Evolutionary conservation across 2,113 vertebrate genomes (phyloP).

Genomic region (Apaloderma vittatum): DNA sequence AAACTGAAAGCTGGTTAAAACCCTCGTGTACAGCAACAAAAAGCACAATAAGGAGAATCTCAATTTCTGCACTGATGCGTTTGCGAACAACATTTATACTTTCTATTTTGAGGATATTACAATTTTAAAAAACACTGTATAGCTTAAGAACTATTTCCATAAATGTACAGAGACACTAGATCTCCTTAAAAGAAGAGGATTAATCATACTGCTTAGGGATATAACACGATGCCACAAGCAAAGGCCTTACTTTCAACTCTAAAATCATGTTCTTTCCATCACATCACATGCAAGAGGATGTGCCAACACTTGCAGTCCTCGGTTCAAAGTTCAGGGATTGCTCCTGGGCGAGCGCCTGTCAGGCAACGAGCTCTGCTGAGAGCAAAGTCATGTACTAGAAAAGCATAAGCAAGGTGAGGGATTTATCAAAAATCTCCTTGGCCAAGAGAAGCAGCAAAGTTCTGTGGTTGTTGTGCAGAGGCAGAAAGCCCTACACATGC

Average conservation of each 20-base stretch:
- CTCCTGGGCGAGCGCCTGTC: background rate
- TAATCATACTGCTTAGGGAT: background rate
- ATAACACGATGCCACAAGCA: background rate
- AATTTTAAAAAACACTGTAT: background rate
- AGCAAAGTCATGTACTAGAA: background rate
- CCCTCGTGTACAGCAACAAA: accelerated
- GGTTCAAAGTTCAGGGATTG: background rate
- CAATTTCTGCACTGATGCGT: background rate
- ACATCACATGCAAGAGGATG: background rate
- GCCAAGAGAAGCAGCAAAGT: background rate
- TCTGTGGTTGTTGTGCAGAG: background rate
- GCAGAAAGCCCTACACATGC: background rate
- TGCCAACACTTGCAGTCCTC: background rate
- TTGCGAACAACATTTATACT: background rate
- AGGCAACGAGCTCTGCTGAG: background rate
- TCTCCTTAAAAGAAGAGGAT: background rate
- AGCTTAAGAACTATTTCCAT: background rate
- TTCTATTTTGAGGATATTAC: background rate
- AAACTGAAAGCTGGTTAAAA: background rate
- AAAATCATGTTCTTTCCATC: background rate
- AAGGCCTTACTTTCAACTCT: background rate
- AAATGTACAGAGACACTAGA: background rate
- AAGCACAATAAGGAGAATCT: background rate
- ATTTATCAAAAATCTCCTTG: background rate
- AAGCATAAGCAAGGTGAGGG: background rate